Evolutionary conservation across 2,888 invertebrate genomes (phyloP).

Genomic region (Laspeyria flexula): DNA sequence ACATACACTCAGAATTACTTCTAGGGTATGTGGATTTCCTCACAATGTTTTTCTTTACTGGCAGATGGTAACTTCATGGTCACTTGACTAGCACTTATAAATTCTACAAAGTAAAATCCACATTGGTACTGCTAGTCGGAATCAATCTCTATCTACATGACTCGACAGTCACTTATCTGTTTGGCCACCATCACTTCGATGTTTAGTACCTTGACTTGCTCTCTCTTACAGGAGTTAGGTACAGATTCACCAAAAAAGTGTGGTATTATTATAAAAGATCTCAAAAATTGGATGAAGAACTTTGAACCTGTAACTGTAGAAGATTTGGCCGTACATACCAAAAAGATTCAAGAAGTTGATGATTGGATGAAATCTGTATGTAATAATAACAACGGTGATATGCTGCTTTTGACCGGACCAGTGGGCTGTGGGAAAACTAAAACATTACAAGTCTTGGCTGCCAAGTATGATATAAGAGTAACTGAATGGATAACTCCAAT

Average conservation of each 20-base stretch:
- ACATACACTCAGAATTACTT: no score
- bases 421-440: slow-evolving; percentile 94
- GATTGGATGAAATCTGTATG: slow-evolving; percentile 86
- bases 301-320: slow-evolving; percentile 86
- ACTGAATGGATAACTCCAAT: slow-evolving; percentile 94
- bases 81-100: no score
- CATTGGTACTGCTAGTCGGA: no score
- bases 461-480: slow-evolving; percentile 86
- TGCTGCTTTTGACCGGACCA: slow-evolving; percentile 92
- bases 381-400: slow-evolving; percentile 66
- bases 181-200: no score
- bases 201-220: no score
- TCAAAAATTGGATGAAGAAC: slow-evolving; percentile 86
- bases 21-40: no score
- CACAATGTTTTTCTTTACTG: no score
- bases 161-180: no score
- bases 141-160: no score
- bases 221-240: slow-evolving; percentile 17
- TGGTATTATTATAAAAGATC: slow-evolving; percentile 40
- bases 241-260: slow-evolving; percentile 25
- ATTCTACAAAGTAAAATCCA: no score
- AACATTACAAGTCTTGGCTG: slow-evolving; percentile 88
- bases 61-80: no score
- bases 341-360: slow-evolving; percentile 91
- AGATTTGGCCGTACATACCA: slow-evolving; percentile 91